Evolutionary conservation across 2,797 vertebrate species (phyloP).

Genomic region (Momotus momota): DNA sequence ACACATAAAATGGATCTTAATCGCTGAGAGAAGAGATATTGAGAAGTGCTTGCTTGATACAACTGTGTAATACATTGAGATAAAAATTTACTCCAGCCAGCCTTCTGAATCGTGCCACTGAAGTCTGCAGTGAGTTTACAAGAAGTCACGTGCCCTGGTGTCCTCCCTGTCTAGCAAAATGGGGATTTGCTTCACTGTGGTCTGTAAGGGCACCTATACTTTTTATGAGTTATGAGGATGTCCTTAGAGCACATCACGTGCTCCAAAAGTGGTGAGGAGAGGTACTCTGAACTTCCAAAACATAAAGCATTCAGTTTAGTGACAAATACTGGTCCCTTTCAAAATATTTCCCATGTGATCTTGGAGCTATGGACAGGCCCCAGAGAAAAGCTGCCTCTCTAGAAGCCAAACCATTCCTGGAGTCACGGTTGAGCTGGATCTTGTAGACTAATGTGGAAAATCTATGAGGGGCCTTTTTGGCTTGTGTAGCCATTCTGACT

Average conservation of each 20-base stretch:
- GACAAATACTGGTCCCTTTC: background rate
- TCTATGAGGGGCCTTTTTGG: background rate
- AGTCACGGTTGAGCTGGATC: background rate
- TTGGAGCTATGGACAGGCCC: rapidly evolving
- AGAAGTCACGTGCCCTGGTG: rapidly evolving
- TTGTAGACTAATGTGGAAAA: background rate
- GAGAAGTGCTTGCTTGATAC: background rate
- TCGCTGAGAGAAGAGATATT: background rate
- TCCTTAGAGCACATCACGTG: background rate
- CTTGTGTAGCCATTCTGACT: rapidly evolving
- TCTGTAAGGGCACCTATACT: background rate
- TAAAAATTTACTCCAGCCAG: background rate
- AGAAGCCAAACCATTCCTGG: background rate
- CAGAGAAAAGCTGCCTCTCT: background rate
- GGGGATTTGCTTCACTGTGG: background rate
- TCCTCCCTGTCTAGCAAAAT: background rate
- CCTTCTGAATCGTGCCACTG: background rate
- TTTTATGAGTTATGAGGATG: background rate
- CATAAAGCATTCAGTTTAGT: background rate
- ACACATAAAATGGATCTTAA: background rate
- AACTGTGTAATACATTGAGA: background rate
- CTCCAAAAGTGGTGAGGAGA: background rate
- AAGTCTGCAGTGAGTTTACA: rapidly evolving
- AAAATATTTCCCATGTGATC: background rate
- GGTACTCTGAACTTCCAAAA: background rate